These are phyloP conservation scores for Arrhopalites spinosus DNA, from an alignment of 2,888 invertebrate species.

Conservation along the genomic window DNA sequence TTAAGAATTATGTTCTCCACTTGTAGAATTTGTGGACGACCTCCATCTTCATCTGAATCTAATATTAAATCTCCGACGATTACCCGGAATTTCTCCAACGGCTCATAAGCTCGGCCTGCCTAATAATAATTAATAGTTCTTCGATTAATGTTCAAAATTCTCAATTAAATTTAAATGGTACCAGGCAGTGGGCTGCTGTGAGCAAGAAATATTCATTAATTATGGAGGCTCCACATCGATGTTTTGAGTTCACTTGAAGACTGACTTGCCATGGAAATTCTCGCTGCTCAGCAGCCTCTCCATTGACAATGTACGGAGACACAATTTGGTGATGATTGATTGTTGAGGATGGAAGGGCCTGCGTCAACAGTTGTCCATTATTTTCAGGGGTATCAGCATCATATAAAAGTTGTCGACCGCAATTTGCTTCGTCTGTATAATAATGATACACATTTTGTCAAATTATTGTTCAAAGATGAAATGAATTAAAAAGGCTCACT, in stretches of 20 bases:
- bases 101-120: constrained; percentile 42
- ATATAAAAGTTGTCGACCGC: constrained; percentile 52
- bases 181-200: constrained; percentile 52
- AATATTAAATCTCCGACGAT: constrained; percentile 49
- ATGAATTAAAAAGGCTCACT: too few species aligned
- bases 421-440: constrained; percentile 41
- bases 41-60: constrained; percentile 46
- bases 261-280: constrained; percentile 54
- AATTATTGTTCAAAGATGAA: too few species aligned
- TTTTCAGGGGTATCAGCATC: constrained; percentile 39
- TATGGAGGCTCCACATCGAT: constrained; percentile 52
- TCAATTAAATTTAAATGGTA: constrained; percentile 34
- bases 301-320: constrained; percentile 42
- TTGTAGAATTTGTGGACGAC: constrained; percentile 38
- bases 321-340: not conserved
- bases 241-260: constrained; percentile 41
- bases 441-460: not conserved
- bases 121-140: not conserved
- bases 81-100: constrained; percentile 41
- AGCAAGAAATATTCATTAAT: constrained; percentile 45
- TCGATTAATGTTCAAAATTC: not conserved
- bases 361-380: constrained; percentile 16
- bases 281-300: constrained; percentile 44
- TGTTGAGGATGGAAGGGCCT: not conserved
- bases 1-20: constrained; percentile 49